These are phyloP conservation scores for Pandion haliaetus DNA, from an alignment of 2,113 vertebrate genomes.

Conservation along the genomic window DNA sequence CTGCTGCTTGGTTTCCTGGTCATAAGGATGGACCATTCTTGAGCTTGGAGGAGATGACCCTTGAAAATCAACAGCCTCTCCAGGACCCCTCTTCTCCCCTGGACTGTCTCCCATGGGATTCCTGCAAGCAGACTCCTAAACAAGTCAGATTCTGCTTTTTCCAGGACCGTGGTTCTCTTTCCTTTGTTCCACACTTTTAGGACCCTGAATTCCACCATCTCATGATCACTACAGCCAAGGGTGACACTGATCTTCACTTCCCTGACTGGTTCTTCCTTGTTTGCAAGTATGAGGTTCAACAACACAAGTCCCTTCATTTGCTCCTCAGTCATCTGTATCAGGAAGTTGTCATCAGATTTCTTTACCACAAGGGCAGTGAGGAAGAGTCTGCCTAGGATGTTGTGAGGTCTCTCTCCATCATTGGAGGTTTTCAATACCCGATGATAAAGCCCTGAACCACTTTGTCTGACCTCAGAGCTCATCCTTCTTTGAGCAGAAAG, in stretches of 20 bases:
- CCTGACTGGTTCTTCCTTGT: neutral
- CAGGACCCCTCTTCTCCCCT: neutral
- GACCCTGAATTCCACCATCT: neutral
- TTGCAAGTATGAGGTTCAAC: neutral
- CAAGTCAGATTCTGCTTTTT: neutral
- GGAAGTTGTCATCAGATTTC: neutral
- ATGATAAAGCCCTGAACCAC: neutral
- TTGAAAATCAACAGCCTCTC: neutral
- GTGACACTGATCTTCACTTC: neutral
- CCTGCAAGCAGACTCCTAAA: neutral
- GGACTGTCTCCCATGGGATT: neutral
- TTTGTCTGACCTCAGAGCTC: neutral
- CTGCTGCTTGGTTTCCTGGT: neutral
- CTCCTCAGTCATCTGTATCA: neutral
- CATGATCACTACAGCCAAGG: neutral
- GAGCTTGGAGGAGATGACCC: neutral
- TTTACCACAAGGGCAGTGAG: neutral
- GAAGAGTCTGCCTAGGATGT: neutral
- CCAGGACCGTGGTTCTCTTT: neutral
- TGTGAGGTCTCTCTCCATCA: neutral
- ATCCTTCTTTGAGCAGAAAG: neutral
- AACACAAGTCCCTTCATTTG: neutral
- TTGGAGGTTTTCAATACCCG: neutral
- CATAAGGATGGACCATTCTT: neutral
- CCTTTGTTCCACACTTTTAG: neutral